Base-by-base conservation (phyloP, 2,113 vertebrate species). In the Hystrix cristata region DNA sequence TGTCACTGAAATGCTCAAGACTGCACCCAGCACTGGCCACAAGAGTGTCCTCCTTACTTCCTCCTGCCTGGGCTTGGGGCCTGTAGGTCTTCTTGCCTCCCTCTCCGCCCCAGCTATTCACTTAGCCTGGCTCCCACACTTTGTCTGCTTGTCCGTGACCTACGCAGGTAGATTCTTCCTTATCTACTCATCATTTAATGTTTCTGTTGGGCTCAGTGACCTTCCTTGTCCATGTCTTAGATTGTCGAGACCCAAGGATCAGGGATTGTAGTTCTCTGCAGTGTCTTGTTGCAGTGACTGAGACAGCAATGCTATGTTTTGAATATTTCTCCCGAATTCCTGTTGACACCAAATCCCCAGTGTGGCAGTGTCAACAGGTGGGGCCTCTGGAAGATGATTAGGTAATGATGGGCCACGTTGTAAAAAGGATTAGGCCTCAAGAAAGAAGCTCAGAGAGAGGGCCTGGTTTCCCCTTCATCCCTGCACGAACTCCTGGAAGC, bases 181-280 rank as follows among this genome's bases (percentile, higher is more conserved):
- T 55, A 8, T 62, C 67, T 92, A 21, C 23, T 91, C 34, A 93
- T 60, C 3, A 7, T 31, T 62, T 91, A 38, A 18, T 51, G 60
- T 89, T 85, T 82, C 51, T 43, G 12, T 38, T 57, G 92, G 72
- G 55, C 74, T 72, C 64, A 71, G 62, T 51, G 76, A 34, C n/a
- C 84, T 74, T 21, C 62, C 57, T 74, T 79, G 76, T 87, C 69
- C 38, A 12, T n/a, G 69, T 94, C 76, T 97, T 90, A 79, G 29
- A 18, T n/a, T 25, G 0, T 67, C 51, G 92, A 53, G 1, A 3
- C 64, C 46, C 82, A 3, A 67, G 25, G 7, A 15, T 64, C 29
- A 57, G 62, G 38, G 10, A 3, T 57, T 7, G 0, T 16, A 7
- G 65, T 69, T 93, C 25, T 79, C 51, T 60, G 51, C 10, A n/a